Evolutionary conservation across 2,113 vertebrate genomes (phyloP).

Genomic region (Nycticebus coucang): DNA sequence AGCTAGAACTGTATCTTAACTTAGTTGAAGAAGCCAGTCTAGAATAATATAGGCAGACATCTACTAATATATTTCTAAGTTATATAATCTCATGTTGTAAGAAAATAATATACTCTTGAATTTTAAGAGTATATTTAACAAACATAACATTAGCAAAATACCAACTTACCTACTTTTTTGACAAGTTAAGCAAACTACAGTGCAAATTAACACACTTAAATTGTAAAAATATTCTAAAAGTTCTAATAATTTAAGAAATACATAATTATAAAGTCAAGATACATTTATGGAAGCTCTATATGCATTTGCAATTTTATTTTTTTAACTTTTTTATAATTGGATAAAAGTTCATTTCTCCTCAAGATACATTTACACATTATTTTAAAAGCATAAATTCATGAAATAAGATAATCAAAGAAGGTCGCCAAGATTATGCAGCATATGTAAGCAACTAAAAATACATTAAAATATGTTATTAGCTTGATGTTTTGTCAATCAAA

Average conservation of each 20-base stretch:
- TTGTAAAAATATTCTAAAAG: not conserved
- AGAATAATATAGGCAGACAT: not conserved
- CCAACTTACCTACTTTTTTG: not conserved
- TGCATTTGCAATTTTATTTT: not conserved
- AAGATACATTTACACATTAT: not conserved
- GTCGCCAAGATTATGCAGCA: not conserved
- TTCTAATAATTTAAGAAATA: not conserved
- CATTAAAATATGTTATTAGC: slow-evolving; percentile 8
- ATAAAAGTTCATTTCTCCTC: not conserved
- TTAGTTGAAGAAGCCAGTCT: not conserved
- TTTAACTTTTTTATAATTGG: not conserved
- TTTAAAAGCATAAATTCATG: not conserved
- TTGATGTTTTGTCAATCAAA: not conserved
- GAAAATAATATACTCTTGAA: not conserved
- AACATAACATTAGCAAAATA: not conserved
- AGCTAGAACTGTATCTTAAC: not conserved
- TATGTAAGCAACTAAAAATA: not conserved
- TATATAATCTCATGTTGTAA: not conserved
- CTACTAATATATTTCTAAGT: not conserved
- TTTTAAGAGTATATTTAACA: not conserved
- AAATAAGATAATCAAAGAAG: not conserved
- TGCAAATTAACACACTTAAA: not conserved
- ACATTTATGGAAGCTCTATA: not conserved
- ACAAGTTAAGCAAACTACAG: not conserved
- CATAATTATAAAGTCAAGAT: not conserved